Evolutionary conservation across 1,140 invertebrate species (phyloP).

Genomic region (Ooceraea biroi): DNA sequence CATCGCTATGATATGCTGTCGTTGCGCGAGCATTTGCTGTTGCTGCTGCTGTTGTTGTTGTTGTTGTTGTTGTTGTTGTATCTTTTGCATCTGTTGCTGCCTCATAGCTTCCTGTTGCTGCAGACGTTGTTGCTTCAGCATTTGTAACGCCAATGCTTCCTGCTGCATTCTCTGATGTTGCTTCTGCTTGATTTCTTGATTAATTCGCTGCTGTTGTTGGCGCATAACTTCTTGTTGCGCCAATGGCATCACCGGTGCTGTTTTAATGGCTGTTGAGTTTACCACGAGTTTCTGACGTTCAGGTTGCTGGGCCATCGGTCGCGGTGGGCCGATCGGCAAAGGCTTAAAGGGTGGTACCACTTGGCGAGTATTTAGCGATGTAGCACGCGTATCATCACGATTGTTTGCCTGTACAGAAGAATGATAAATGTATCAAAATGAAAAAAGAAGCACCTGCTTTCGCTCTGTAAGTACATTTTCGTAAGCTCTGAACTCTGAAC

Average conservation of each 20-base stretch:
- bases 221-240: conserved; percentile 81
- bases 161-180: conserved; percentile 81
- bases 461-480: no score
- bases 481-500: background rate
- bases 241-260: conserved; percentile 77
- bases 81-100: conserved; percentile 81
- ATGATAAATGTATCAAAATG: background rate
- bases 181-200: conserved; percentile 79
- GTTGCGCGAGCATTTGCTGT: conserved; percentile 79
- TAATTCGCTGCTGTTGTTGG: conserved; percentile 80
- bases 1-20: conserved; percentile 73
- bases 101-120: conserved; percentile 84
- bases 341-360: conserved; percentile 91
- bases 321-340: conserved; percentile 88
- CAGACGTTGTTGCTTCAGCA: conserved; percentile 84
- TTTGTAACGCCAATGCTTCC: conserved; percentile 79
- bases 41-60: conserved; percentile 80
- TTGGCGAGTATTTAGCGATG: conserved; percentile 60
- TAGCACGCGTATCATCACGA: conserved; percentile 68
- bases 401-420: conserved; percentile 66
- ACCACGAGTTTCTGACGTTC: conserved; percentile 84
- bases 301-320: conserved; percentile 85
- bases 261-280: conserved; percentile 80
- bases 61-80: conserved; percentile 80
- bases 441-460: background rate